A percentile compares a stretch with the other conserved stretches of the same genome.
phyloP scores from a whole-genome alignment of 1,140 invertebrate genomes.

The Alviniconcha marisindica region DNA sequence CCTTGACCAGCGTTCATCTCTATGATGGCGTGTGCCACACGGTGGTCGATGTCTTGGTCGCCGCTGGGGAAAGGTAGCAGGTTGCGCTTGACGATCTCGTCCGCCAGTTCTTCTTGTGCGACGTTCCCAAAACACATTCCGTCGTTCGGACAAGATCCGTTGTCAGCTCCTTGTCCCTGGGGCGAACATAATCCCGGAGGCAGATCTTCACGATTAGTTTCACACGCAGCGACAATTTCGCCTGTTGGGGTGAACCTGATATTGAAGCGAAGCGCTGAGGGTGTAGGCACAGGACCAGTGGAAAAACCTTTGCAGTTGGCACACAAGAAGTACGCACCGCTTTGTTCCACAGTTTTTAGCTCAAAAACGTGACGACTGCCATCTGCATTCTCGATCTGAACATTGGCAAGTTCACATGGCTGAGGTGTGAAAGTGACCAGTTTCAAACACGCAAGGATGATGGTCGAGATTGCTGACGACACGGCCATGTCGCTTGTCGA shows the following conservation, averaged over 20 bases:
- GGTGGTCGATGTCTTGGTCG: slow-evolving; percentile 51
- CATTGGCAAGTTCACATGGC: slow-evolving; percentile 61
- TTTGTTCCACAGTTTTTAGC: slow-evolving; percentile 61
- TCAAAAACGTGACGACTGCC: slow-evolving; percentile 66
- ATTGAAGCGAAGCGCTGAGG: slow-evolving; percentile 54
- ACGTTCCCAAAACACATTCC: neutral
- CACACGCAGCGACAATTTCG: slow-evolving; percentile 61
- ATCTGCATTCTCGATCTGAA: slow-evolving; percentile 69
- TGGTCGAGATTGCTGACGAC: slow-evolving; percentile 3
- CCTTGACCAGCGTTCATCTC: slow-evolving; percentile 25
- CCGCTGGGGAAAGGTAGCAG: slow-evolving; percentile 60
- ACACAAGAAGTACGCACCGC: slow-evolving; percentile 57
- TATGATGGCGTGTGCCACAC: slow-evolving; percentile 39
- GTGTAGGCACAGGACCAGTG: slow-evolving; percentile 20
- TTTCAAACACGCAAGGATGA: slow-evolving; percentile 14
- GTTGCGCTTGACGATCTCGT: slow-evolving; percentile 54
- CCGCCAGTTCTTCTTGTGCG: slow-evolving; percentile 52
- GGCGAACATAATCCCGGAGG: slow-evolving; percentile 58
- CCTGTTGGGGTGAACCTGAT: slow-evolving; percentile 59
- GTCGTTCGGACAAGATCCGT: slow-evolving; percentile 43
- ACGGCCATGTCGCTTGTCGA: slow-evolving; percentile 9
- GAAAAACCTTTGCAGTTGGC: slow-evolving; percentile 48
- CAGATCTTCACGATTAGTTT: slow-evolving; percentile 47
- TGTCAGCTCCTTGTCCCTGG: neutral
- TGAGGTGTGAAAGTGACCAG: slow-evolving; percentile 28